phyloP scores from a whole-genome alignment of 2,113 vertebrate species.

The Arothron firmamentum region DNA sequence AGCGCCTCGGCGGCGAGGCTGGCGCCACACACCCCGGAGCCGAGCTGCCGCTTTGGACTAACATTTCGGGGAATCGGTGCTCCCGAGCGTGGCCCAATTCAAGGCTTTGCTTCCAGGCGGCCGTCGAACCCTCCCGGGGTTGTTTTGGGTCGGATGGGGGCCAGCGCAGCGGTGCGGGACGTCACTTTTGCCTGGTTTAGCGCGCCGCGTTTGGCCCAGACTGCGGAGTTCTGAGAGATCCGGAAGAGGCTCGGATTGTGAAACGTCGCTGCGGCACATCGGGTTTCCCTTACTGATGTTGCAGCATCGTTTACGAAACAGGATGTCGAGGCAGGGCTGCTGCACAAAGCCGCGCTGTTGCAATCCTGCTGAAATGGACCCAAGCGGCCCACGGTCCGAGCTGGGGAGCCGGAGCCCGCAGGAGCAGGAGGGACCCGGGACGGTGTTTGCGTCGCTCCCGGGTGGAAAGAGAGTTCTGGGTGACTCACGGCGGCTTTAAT shows the following conservation, averaged over 20 bases:
- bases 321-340: slow-evolving; percentile 55
- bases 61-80: too few relatives aligned
- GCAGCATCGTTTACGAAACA: slow-evolving; percentile 66
- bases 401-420: background rate
- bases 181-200: rapidly evolving
- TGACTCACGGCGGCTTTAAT: slow-evolving; percentile 10
- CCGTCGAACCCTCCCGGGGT: rapidly evolving
- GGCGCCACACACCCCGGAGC: too few relatives aligned
- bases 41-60: too few relatives aligned
- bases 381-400: too few relatives aligned
- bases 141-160: background rate
- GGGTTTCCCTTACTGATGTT: slow-evolving; percentile 45
- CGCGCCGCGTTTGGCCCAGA: background rate
- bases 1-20: too few relatives aligned
- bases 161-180: background rate
- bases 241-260: slow-evolving; percentile 32
- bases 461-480: background rate
- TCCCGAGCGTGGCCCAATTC: background rate
- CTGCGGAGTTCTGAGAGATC: background rate
- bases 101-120: background rate
- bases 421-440: too few relatives aligned
- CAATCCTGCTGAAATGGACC: background rate
- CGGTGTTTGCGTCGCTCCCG: slow-evolving; percentile 13
- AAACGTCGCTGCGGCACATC: slow-evolving; percentile 34
- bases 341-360: background rate